A percentile compares a stretch with the other conserved stretches of the same genome.
phyloP scores from a whole-genome alignment of 2,113 vertebrate genomes.

The Tichodroma muraria region DNA sequence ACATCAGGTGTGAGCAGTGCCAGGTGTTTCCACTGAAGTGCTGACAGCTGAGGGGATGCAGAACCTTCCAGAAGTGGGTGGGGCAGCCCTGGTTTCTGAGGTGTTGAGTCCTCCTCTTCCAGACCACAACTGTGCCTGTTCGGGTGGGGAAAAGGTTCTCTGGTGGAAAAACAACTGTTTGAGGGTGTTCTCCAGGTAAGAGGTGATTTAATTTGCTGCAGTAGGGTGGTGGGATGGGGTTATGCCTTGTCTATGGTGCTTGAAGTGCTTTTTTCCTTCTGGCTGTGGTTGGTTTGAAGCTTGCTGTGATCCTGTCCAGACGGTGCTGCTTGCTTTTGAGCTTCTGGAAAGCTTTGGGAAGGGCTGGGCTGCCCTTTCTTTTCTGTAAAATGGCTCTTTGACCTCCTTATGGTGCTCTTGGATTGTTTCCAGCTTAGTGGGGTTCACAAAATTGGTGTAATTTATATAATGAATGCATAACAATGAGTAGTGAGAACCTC shows the following conservation, averaged over 20 bases:
- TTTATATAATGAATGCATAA: fast-evolving
- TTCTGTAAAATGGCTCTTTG: too few species aligned
- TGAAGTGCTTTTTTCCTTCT: background rate
- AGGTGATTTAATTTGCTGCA: background rate
- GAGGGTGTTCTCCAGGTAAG: background rate
- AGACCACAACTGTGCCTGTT: too few species aligned
- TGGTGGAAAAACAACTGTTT: background rate
- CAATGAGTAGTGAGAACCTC: too few species aligned
- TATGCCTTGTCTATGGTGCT: too few species aligned
- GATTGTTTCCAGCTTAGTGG: background rate
- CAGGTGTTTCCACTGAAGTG: too few species aligned
- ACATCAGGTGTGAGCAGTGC: background rate
- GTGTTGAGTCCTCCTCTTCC: background rate
- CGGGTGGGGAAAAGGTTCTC: too few species aligned
- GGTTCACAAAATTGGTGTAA: background rate
- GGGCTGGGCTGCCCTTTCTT: background rate
- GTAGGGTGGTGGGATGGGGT: background rate
- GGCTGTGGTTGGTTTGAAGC: background rate
- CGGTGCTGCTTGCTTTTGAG: background rate
- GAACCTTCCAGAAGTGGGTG: background rate
- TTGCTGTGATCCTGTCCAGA: background rate
- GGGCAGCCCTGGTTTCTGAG: background rate
- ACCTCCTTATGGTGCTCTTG: background rate
- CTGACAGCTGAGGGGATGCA: background rate
- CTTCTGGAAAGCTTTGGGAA: background rate